Percentiles rank a stretch among this genome's conserved stretches.
These are phyloP conservation scores for Linnaemya vulpina DNA, from an alignment of 2,888 invertebrate genomes.

Conservation along the genomic window DNA sequence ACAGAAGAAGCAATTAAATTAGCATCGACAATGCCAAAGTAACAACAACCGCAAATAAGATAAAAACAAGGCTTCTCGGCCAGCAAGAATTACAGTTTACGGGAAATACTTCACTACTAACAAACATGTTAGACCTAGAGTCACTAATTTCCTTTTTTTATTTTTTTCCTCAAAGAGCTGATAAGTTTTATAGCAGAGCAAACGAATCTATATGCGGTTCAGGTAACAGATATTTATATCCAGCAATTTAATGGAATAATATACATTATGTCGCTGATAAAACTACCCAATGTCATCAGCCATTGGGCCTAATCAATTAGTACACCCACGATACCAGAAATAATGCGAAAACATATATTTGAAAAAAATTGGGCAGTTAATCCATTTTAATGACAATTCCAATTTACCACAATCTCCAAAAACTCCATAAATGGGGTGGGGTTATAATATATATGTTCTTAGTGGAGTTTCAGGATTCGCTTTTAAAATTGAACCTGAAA, in stretches of 20 bases:
- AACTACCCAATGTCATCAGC: no score
- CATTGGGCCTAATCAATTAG: no score
- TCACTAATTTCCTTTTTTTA: not conserved
- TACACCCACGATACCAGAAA: no score
- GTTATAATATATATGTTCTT: no score
- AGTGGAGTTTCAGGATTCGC: slow-evolving; percentile 72
- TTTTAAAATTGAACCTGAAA: slow-evolving; percentile 70
- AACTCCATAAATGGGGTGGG: slow-evolving; percentile 1
- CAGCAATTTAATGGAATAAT: no score
- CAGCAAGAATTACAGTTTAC: not conserved
- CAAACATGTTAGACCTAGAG: slow-evolving; percentile 1
- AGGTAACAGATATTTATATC: no score
- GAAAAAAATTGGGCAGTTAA: not conserved
- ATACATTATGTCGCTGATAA: no score
- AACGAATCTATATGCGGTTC: not conserved
- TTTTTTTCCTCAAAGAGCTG: not conserved
- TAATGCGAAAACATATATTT: no score
- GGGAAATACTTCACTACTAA: no score
- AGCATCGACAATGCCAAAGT: slow-evolving; percentile 7
- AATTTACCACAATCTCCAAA: not conserved
- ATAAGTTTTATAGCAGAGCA: not conserved
- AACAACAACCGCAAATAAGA: not conserved
- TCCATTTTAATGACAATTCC: slow-evolving; percentile 5
- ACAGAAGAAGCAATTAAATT: not conserved
- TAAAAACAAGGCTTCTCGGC: not conserved